These are phyloP conservation scores for Gracilinanus agilis DNA, from an alignment of 2,113 vertebrate genomes.

Conservation along the genomic window DNA sequence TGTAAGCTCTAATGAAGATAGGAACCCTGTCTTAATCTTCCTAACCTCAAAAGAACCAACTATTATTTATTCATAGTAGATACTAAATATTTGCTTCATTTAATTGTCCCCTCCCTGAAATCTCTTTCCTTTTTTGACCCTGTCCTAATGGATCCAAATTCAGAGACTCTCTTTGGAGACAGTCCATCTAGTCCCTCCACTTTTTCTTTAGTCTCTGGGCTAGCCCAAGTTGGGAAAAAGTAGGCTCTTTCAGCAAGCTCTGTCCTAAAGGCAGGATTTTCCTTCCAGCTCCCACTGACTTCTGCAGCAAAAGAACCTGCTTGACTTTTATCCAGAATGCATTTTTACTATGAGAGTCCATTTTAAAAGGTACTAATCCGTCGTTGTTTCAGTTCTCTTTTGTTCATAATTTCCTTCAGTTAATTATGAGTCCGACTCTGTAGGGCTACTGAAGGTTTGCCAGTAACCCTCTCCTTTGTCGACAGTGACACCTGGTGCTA, in stretches of 20 bases:
- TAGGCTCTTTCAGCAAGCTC: not conserved
- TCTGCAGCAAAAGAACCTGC: not conserved
- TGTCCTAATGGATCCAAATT: not conserved
- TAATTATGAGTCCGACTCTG: not conserved
- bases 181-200: not conserved
- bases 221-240: not conserved
- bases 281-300: not conserved
- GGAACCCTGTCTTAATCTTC: not conserved
- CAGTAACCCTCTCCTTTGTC: slow-evolving; percentile 56
- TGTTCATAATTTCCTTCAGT: not conserved
- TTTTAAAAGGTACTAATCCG: slow-evolving; percentile 40
- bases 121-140: not conserved
- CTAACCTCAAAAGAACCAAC: not conserved
- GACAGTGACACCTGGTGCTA: slow-evolving; percentile 73
- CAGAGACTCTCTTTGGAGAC: not conserved
- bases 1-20: not conserved
- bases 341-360: not conserved
- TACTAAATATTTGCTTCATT: not conserved
- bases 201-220: slow-evolving; percentile 22
- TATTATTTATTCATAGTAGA: not conserved
- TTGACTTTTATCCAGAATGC: not conserved
- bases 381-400: slow-evolving; percentile 37
- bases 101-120: not conserved
- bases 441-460: not conserved
- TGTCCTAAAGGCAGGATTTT: not conserved